Percentiles rank a stretch among this genome's conserved stretches.
These are phyloP conservation scores for Drosophila quadrilineata DNA, from an alignment of 1,140 invertebrate genomes.

Conservation along the genomic window DNA sequence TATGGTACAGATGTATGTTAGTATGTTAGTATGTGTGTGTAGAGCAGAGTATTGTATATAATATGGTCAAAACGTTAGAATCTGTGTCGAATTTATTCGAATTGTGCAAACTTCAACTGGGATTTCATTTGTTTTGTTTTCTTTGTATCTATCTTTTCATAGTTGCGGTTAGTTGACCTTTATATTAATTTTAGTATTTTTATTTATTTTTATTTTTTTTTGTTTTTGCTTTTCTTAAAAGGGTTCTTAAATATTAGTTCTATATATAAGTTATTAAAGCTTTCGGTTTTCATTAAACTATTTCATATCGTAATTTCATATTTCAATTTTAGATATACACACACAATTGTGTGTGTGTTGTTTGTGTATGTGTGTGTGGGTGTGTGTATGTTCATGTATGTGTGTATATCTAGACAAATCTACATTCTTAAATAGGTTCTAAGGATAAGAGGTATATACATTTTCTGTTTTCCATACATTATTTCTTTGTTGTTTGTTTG, in stretches of 20 bases:
- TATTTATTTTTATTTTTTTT: slow-evolving; percentile 24
- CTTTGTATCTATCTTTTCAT: no score
- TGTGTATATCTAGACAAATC: slow-evolving; percentile 30
- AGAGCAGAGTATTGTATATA: no score
- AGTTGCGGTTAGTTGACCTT: not conserved
- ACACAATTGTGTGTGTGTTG: slow-evolving; percentile 49
- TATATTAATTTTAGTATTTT: slow-evolving; percentile 3
- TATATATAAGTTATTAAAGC: slow-evolving; percentile 81
- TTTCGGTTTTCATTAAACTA: slow-evolving; percentile 81
- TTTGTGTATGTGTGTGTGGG: slow-evolving; percentile 42
- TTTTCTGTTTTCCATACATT: slow-evolving; percentile 16
- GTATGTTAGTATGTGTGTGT: no score
- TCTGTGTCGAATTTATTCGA: no score
- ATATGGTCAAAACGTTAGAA: no score
- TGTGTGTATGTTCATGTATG: slow-evolving; percentile 45
- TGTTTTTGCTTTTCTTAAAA: slow-evolving; percentile 56
- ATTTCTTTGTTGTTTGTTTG: not conserved
- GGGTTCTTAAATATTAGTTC: slow-evolving; percentile 72
- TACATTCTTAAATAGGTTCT: slow-evolving; percentile 57
- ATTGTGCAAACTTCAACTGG: no score
- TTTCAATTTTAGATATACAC: slow-evolving; percentile 31
- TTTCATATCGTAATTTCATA: slow-evolving; percentile 51
- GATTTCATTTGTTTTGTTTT: no score
- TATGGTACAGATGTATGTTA: no score
- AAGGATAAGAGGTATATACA: slow-evolving; percentile 74